phyloP scores from a whole-genome alignment of 2,797 vertebrate species.

The Mus spretus region DNA sequence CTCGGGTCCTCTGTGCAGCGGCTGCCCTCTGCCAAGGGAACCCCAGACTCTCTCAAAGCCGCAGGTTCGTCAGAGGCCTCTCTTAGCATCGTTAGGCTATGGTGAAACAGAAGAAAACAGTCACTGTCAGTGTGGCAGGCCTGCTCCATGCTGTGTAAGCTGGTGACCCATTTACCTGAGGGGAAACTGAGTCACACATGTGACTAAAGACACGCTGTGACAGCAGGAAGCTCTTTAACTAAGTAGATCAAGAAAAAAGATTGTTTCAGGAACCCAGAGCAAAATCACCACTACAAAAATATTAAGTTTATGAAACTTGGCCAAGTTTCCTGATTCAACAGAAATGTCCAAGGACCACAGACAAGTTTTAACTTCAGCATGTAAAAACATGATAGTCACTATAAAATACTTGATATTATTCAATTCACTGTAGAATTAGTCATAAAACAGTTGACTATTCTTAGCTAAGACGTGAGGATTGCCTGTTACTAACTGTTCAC shows the following conservation, averaged over 20 bases:
- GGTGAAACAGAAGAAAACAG: conserved; percentile 9
- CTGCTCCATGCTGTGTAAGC: background rate
- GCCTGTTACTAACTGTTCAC: background rate
- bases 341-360: conserved; percentile 32
- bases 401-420: background rate
- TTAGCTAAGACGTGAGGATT: background rate
- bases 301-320: conserved; percentile 36
- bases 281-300: background rate
- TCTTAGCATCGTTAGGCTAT: conserved; percentile 87
- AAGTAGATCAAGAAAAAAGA: conserved; percentile 18
- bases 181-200: background rate
- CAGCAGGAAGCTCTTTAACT: background rate
- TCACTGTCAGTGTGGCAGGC: conserved; percentile 9
- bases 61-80: conserved; percentile 84
- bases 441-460: background rate
- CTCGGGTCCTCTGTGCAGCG: conserved; percentile 8
- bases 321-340: conserved; percentile 5
- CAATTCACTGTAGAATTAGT: conserved; percentile 11
- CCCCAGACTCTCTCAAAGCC: conserved; percentile 81
- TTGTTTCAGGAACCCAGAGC: background rate
- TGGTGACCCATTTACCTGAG: background rate
- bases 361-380: background rate
- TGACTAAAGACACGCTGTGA: background rate
- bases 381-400: background rate
- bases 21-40: conserved; percentile 61